Evolutionary conservation across 2,797 vertebrate genomes (phyloP).

Genomic region (Argyrosomus regius): DNA sequence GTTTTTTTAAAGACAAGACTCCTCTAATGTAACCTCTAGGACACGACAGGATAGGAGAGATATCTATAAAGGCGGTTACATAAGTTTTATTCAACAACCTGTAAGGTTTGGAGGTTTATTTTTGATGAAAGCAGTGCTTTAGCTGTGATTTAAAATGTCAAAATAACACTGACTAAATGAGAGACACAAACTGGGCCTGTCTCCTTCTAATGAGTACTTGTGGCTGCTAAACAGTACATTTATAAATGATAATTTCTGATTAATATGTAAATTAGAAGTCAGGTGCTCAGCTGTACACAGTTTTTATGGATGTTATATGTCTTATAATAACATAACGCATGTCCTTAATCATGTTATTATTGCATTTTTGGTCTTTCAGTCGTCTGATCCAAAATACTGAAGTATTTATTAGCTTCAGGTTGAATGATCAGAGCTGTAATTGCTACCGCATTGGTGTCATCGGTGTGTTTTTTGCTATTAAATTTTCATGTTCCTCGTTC

Average conservation of each 20-base stretch:
- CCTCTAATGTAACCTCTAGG: no score
- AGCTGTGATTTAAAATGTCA: conserved; percentile 6
- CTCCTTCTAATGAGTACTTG: no score
- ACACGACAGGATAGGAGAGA: background rate
- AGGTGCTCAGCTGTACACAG: no score
- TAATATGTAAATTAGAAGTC: no score
- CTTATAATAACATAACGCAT: background rate
- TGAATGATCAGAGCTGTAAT: conserved; percentile 6
- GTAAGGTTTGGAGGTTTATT: background rate
- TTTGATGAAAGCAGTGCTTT: background rate
- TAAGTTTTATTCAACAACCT: background rate
- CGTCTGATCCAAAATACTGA: background rate
- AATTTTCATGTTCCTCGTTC: background rate
- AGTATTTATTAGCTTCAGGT: background rate
- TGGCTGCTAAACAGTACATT: background rate
- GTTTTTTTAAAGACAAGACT: background rate
- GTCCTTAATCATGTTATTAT: background rate
- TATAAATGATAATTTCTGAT: background rate
- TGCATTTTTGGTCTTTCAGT: background rate
- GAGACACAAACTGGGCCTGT: background rate
- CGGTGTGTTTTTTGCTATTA: background rate
- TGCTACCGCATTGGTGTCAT: background rate
- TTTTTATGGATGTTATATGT: background rate
- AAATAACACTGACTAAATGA: background rate
- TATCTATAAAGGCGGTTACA: background rate